Evolutionary conservation across 2,888 invertebrate genomes (phyloP), one percentile per base, ranked within the genome.

Genomic region (Sepioteuthis lessoniana): DNA sequence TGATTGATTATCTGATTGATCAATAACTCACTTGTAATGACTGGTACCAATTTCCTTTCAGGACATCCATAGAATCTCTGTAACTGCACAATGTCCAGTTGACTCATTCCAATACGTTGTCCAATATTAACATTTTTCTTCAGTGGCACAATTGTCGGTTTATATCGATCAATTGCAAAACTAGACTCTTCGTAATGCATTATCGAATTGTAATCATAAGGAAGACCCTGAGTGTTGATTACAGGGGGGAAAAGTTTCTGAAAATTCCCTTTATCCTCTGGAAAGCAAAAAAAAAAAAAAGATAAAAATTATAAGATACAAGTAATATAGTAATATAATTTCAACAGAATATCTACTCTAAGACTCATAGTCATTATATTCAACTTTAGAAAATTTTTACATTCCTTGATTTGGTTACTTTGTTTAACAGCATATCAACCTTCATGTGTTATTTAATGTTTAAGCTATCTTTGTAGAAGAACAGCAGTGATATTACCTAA

Each of bases 201-300:
- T 46, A 98, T 98, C n/a, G 98, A 98, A 95, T 98, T 98, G 96
- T 98, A 98, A 96, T 98, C 98, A 96, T 98, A 98, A 95, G 98
- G 98, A 93, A 95, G 94, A 46, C 95, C 95, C 38, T 95, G 94
- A 50, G 95, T 94, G 91, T 96, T 96, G 47, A 96, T 95, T 76
- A 94, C 94, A 16, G 92, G 92, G 31, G 92, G 92, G 8, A 94
- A 91, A 94, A 95, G 95, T 93, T 96, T 96, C 91, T 95, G 95
- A 94, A 96, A 96, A 94, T 96, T 96, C 37, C 95, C 95, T 60
- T 94, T 95, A 38, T 95, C 95, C 37, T 95, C 96, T 96, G 94
- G 90, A 94, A n/a, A 19, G 28, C 37, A 38, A 19, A 47, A 31
- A 2, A 90, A 28, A 35, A 91, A 25, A 31, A 91, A 16, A 38